Percentiles rank a stretch among this genome's conserved stretches.
These are phyloP conservation scores for Leiothrix lutea DNA, from an alignment of 2,113 vertebrate genomes.

Conservation along the genomic window DNA sequence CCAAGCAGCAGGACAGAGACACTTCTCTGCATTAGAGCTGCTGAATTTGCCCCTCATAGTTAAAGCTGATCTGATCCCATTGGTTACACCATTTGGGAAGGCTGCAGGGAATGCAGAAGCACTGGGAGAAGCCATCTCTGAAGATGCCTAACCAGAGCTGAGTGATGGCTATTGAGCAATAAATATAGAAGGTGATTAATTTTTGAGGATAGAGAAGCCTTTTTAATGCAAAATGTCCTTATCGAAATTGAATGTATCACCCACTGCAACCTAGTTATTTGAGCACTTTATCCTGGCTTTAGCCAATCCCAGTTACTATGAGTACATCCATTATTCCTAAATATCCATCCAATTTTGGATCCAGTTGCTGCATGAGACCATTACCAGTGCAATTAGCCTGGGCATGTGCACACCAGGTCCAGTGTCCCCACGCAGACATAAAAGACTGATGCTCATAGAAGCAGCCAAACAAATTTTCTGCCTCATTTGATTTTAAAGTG, in stretches of 20 bases:
- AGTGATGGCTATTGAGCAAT: neutral
- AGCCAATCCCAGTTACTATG: neutral
- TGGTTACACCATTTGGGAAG: neutral
- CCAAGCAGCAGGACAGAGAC: neutral
- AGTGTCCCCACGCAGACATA: neutral
- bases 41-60: neutral
- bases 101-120: neutral
- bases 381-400: neutral
- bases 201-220: neutral
- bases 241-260: neutral
- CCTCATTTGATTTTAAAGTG: constrained; percentile 36
- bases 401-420: neutral
- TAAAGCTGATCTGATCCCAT: neutral
- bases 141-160: neutral
- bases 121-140: neutral
- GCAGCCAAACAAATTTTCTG: constrained; percentile 48
- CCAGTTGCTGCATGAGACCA: neutral
- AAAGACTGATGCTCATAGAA: neutral
- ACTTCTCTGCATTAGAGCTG: neutral
- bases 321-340: neutral
- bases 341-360: neutral
- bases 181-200: neutral
- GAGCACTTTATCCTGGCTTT: neutral
- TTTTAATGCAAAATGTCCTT: neutral
- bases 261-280: neutral